A percentile compares a stretch with the other conserved stretches of the same genome.
phyloP scores from a whole-genome alignment of 2,797 vertebrate genomes.

The Sebastiscus albofasciatus region DNA sequence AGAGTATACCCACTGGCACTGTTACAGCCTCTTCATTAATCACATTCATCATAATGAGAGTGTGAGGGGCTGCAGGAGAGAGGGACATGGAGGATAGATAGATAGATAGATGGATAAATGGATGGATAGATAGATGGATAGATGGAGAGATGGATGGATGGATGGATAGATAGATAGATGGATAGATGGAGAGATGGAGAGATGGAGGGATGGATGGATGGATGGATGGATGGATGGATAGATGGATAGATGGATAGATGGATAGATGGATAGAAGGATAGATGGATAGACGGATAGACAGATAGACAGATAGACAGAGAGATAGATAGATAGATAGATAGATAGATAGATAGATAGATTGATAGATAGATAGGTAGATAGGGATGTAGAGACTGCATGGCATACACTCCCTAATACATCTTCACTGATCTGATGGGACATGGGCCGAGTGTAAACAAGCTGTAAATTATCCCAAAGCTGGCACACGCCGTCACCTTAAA shows the following conservation, averaged over 20 bases:
- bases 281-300: neutral
- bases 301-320: neutral
- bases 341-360: neutral
- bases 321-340: neutral
- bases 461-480: slow-evolving; percentile 53
- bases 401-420: neutral
- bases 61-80: neutral
- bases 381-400: neutral
- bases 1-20: slow-evolving; percentile 69
- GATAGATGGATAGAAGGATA: neutral
- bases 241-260: neutral
- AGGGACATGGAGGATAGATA: neutral
- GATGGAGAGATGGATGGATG: slow-evolving; percentile 7
- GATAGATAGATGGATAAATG: neutral
- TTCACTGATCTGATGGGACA: slow-evolving; percentile 12
- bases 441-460: slow-evolving; percentile 43
- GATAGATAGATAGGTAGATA: slow-evolving; percentile 10
- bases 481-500: slow-evolving; percentile 38
- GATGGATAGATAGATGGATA: neutral
- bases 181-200: slow-evolving; percentile 9
- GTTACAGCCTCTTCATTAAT: slow-evolving; percentile 74
- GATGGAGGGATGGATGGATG: neutral
- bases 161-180: neutral
- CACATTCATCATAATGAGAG: slow-evolving; percentile 59
- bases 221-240: neutral